Conservation (phyloP, 2,113 vertebrate genomes). For the Brachirus orientalis region DNA sequence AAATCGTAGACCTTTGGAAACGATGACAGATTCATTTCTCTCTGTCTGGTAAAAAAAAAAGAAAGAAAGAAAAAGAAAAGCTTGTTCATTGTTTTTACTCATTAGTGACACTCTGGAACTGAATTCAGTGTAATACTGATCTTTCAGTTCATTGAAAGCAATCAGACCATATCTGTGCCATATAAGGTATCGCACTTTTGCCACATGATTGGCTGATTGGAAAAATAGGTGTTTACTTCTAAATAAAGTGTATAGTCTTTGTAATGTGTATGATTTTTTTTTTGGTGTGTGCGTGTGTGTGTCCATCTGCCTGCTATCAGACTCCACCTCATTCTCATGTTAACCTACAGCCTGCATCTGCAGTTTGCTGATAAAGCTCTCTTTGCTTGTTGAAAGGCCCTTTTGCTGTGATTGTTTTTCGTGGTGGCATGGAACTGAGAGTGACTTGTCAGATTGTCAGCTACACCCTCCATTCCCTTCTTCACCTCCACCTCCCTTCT, state of each 20-base stretch:
- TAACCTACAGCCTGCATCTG: slow-evolving; percentile 59
- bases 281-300: neutral
- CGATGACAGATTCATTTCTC: too few species aligned
- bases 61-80: too few species aligned
- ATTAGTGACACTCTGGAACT: too few species aligned
- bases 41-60: too few species aligned
- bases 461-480: slow-evolving; percentile 7
- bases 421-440: slow-evolving; percentile 53
- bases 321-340: slow-evolving; percentile 43
- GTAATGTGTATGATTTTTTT: neutral
- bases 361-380: slow-evolving; percentile 56
- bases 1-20: too few species aligned
- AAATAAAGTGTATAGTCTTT: neutral
- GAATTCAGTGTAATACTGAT: too few species aligned
- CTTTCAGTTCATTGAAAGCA: too few species aligned
- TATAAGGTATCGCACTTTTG: neutral
- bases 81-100: too few species aligned
- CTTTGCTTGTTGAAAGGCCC: slow-evolving; percentile 41
- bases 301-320: slow-evolving; percentile 26
- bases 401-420: slow-evolving; percentile 50
- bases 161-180: neutral
- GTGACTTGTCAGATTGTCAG: slow-evolving; percentile 67
- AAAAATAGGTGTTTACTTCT: neutral
- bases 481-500: neutral
- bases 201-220: neutral